These are phyloP conservation scores for Oreocharis arfaki DNA, from an alignment of 2,113 vertebrate species.

Conservation along the genomic window DNA sequence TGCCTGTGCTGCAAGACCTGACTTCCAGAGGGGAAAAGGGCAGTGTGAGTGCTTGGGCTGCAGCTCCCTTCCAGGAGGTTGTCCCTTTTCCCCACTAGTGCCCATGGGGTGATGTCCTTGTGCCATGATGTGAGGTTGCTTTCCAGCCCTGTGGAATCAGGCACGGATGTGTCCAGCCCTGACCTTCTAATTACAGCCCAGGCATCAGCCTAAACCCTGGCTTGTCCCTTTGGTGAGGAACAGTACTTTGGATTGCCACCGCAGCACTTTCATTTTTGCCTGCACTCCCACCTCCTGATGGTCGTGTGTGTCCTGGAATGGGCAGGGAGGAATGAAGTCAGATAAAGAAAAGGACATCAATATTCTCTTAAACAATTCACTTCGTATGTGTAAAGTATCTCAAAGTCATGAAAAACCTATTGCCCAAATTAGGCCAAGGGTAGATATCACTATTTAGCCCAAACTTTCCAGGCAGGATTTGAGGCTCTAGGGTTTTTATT, in stretches of 20 bases:
- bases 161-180: not conserved
- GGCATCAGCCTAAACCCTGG: not conserved
- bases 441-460: not conserved
- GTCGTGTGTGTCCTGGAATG: fast-evolving
- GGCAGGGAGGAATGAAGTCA: not conserved
- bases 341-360: not conserved
- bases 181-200: not conserved
- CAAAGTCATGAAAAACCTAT: not conserved
- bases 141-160: not conserved
- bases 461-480: not conserved
- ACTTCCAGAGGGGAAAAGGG: not conserved
- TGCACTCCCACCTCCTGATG: not conserved
- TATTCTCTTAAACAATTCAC: not conserved
- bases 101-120: fast-evolving
- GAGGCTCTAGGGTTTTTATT: not conserved
- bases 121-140: not conserved
- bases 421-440: not conserved
- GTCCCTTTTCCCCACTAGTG: not conserved
- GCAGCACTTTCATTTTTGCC: not conserved
- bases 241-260: not conserved
- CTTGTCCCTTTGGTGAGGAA: not conserved
- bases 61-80: not conserved
- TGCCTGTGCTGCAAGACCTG: not conserved
- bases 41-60: not conserved
- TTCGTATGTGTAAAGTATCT: not conserved